Base-by-base conservation (phyloP, 2,888 invertebrate genomes). In the Metallyticus violacea region DNA sequence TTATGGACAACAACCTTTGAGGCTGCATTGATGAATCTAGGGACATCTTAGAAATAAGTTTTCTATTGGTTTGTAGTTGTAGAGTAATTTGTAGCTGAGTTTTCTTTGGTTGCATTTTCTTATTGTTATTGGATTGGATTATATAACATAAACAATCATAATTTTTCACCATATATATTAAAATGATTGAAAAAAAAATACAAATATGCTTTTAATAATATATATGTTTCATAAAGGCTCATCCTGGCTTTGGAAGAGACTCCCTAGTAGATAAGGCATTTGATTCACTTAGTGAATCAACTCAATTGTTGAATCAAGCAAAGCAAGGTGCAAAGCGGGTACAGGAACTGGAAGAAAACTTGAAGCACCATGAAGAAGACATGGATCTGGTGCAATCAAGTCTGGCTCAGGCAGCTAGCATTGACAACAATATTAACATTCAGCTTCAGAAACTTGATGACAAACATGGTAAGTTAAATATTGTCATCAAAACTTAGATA, bases 251-350 rank as follows among this genome's bases (percentile, higher is more conserved):
- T 62, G 28, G 40, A 7, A 91, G 91, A 7, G 92, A 93, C 89
- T 93, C 94, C 15, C 91, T 95, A 89, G 91, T 93, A 9, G 92
- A 93, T 85, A 92, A 93, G 78, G 93, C 94, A 0, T 91, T 92
- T 27, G 91, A 92, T n/a, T 94, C 94, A 0, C 91, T 93, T 78
- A 91, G 92, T 0, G 92, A 93, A 25, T 95, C 96, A 0, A 87
- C 86, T 7, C 85, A 93, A 2, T 91, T 95, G 26, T 93, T 93
- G 89, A 91, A 91, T 25, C 90, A 94, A 89, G 93, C 94, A 29
- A 91, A 94, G 88, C 91, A 92, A 86, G 91, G 94, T 89, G 91
- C 93, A 91, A 90, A 93, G 88, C 91, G 92, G 89, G 91, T 93
- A 85, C 92, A 92, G 89, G 62, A 84, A 15, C 83, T 89, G 81